Base-by-base conservation (phyloP, 2,888 invertebrate genomes). In the Macrosiphum euphorbiae region DNA sequence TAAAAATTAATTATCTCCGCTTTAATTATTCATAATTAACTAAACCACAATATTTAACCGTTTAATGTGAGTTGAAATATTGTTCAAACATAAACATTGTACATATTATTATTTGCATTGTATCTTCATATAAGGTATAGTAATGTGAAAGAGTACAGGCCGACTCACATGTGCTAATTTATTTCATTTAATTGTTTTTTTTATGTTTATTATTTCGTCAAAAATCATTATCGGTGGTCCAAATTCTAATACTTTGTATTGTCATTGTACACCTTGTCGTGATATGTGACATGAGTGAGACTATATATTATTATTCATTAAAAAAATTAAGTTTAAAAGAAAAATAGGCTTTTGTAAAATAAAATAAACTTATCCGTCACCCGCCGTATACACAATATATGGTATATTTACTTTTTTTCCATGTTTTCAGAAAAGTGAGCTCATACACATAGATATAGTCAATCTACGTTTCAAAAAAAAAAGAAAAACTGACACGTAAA, bases 331-430 rank as follows among this genome's bases (percentile, higher is more conserved):
- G 67, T 90, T 47, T 4, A 5, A 50, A 67, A 67, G 16, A 50
- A 67, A 47, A 67, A 67, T 44, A 58, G 28, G 24, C 35, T 67
- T 90, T 28, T 52, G 35, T 67, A 47, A 89, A 35, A 90, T n/a
- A 28, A 90, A 90, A 67, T 44, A 28, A 90, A 90, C 90, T 90
- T 90, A 67, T 67, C n/a, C 24, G n/a, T 90, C 61, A 61, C 47
- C 24, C n/a, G 10, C 20, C 11, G 35, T 55, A 35, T 35, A 78
- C 24, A 50, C 87, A 8, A 47, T 44, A 47, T 47, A 47, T 20
- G 20, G n/a, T n/a, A n/a, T 20, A 47, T 47, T 50, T n/a, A 11
- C 3, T 61, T 90, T 50, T 67, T 58, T 44, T 50, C 11, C 11
- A 13, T n/a, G 44, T 67, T 50, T 67, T 24, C 24, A 20, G 44